Evolutionary conservation across 2,888 invertebrate species (phyloP), one percentile per base, ranked within the genome.

Genomic region (Ophioninae sp.): DNA sequence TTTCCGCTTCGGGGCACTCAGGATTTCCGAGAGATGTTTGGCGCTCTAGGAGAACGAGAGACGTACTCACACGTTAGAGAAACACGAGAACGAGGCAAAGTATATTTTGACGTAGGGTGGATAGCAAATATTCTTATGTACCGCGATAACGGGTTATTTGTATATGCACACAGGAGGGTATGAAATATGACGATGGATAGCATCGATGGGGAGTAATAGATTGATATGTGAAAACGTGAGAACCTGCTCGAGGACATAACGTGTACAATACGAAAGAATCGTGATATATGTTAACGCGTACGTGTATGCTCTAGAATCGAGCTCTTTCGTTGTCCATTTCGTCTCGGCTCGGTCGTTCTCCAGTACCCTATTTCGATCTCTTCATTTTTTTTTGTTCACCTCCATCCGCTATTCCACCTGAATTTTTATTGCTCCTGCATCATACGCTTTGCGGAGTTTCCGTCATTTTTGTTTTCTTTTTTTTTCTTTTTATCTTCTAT

Each of bases 111-210:
- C 50, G 59, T 10, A 44, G 59, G 70, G 37, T 41, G 30, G 8
- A 70, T 61, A 72, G 78, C 37, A 72, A 62, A 79, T 65, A 72
- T 79, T 64, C 41, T 79, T 65, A 30, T 65, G 64, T 50, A 64
- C 65, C 41, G 3, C 50, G 44, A 23, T 59, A 56, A 64, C 30
- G 10, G 7, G 65, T 37, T 75, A 65, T 65, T 64, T 23, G 7
- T n/a, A 21, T 62, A 57, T 41, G 39, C 79, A 79, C 67, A 44
- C 41, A 44, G 68, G 73, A 23, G 30, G 21, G 21, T 61, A 57
- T 79, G 73, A 80, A 77, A 65, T 79, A 77, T 62, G 83, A 77
- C 68, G 79, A 83, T 77, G 64, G 76, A 80, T 77, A 79, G 30
- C 72, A 77, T 80, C 80, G 80, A 30, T 69, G 37, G 59, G 44